Evolutionary conservation across 2,797 vertebrate species (phyloP).

Genomic region (Tamandua tetradactyla): DNA sequence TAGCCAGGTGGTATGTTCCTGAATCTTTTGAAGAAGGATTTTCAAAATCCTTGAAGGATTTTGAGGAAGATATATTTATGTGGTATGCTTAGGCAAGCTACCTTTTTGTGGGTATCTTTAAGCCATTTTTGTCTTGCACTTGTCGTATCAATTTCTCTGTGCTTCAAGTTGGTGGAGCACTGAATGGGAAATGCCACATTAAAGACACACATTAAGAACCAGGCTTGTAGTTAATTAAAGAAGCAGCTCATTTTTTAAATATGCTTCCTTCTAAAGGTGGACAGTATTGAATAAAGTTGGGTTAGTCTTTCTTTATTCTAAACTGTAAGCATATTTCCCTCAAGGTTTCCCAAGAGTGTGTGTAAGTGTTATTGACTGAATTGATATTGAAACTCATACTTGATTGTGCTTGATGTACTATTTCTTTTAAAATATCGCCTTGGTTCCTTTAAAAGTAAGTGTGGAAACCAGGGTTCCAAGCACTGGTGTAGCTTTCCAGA

Average conservation of each 20-base stretch:
- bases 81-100: not conserved
- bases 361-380: not conserved
- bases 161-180: not conserved
- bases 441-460: conserved; percentile 33
- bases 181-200: not conserved
- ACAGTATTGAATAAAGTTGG: not conserved
- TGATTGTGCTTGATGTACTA: not conserved
- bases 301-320: conserved; percentile 18
- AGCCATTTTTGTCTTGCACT: not conserved
- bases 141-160: not conserved
- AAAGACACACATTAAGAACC: not conserved
- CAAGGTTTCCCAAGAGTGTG: not conserved
- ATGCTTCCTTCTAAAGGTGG: not conserved
- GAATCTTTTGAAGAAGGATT: not conserved
- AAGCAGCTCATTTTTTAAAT: not conserved
- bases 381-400: not conserved
- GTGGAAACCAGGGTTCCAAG: too few relatives aligned
- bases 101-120: conserved; percentile 14
- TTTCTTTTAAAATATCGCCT: conserved; percentile 50
- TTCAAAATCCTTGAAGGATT: too few relatives aligned
- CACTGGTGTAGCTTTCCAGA: too few relatives aligned
- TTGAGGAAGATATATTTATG: not conserved
- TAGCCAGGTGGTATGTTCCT: not conserved
- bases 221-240: not conserved
- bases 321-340: not conserved